phyloP scores from a whole-genome alignment of 2,797 vertebrate species.

The Ateles fusciceps region DNA sequence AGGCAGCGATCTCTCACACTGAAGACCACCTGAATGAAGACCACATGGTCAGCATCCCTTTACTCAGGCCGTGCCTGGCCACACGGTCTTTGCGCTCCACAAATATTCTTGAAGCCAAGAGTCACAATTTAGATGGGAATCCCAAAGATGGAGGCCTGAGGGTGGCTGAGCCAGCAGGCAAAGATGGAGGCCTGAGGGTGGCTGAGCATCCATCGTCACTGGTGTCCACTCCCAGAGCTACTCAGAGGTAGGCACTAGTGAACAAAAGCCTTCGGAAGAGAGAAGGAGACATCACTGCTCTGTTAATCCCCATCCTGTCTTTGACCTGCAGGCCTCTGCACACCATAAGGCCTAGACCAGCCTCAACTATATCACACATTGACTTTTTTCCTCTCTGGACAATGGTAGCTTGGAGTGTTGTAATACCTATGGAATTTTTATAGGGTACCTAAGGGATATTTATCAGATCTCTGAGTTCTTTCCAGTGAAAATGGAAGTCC shows the following conservation, averaged over 20 bases:
- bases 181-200: background rate
- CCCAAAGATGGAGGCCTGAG: background rate
- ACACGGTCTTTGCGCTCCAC: background rate
- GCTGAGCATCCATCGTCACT: no score
- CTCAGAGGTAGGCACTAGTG: background rate
- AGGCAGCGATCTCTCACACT: background rate
- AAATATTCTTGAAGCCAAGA: background rate
- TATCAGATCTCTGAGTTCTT: background rate
- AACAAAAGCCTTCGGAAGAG: background rate
- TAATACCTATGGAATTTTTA: background rate
- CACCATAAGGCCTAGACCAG: background rate
- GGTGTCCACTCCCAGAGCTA: background rate
- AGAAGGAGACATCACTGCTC: background rate
- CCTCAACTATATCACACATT: background rate
- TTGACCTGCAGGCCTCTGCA: background rate
- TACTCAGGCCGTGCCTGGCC: background rate
- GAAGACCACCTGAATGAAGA: background rate
- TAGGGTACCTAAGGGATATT: background rate
- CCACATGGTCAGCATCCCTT: background rate
- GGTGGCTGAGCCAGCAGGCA: background rate
- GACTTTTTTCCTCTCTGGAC: background rate
- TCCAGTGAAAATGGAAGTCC: background rate
- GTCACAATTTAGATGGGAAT: background rate
- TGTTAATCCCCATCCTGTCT: background rate
- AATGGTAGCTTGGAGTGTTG: background rate